phyloP scores from a whole-genome alignment of 2,797 vertebrate species.

The Paratrypauchen microcephalus region DNA sequence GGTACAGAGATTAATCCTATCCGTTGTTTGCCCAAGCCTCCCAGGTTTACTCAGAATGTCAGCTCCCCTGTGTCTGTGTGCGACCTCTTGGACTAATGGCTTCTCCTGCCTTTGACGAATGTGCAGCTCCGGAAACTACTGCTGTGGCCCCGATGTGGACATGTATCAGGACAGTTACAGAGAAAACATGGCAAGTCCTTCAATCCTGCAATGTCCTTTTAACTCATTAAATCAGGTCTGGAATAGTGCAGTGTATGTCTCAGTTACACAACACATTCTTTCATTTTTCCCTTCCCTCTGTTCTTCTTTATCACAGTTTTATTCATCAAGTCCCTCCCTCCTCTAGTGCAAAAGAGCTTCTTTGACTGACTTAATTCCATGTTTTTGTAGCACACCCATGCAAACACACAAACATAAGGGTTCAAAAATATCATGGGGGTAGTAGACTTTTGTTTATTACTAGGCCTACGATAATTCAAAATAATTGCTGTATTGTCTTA shows the following conservation, averaged over 20 bases:
- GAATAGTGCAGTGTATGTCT: slow-evolving; percentile 64
- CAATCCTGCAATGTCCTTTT: slow-evolving; percentile 75
- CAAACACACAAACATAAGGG: slow-evolving; percentile 6
- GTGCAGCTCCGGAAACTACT: slow-evolving; percentile 58
- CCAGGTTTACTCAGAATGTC: slow-evolving; percentile 18
- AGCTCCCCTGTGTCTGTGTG: slow-evolving; percentile 46
- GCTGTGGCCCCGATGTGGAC: slow-evolving; percentile 41
- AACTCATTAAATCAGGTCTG: slow-evolving; percentile 76
- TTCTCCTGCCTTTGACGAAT: slow-evolving; percentile 58
- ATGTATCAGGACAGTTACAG: slow-evolving; percentile 54
- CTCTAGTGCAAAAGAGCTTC: slow-evolving; percentile 17
- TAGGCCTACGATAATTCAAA: too few species aligned
- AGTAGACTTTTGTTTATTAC: not conserved
- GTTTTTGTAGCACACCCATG: slow-evolving; percentile 23
- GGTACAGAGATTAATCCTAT: slow-evolving; percentile 25
- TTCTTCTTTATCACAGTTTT: slow-evolving; percentile 21
- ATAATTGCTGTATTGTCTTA: too few species aligned
- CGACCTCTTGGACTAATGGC: slow-evolving; percentile 57
- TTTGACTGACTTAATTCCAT: slow-evolving; percentile 17
- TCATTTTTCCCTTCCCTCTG: slow-evolving; percentile 56
- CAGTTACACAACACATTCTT: slow-evolving; percentile 73
- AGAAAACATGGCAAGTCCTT: slow-evolving; percentile 71
- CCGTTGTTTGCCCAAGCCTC: slow-evolving; percentile 17
- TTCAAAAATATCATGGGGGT: not conserved
- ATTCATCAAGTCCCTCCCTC: slow-evolving; percentile 23